Evolutionary conservation across 2,888 invertebrate genomes (phyloP), one percentile per base, ranked within the genome.

Genomic region (Microdon myrmicae): DNA sequence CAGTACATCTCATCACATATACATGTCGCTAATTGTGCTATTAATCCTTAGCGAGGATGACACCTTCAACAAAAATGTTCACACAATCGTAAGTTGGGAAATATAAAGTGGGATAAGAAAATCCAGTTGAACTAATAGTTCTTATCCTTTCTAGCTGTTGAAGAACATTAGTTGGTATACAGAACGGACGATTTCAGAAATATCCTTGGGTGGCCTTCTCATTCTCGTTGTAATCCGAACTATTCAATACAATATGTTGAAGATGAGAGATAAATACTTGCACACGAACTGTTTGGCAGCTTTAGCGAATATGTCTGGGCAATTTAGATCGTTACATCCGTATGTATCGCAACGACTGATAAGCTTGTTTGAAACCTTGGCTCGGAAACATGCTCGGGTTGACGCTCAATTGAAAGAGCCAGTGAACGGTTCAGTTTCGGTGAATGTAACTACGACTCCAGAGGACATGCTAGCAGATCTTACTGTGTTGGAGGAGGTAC

Each of bases 271-370:
- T 77, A 96, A 96, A 79, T 99, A 99, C 79, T 84, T 99, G 10
- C 99, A 99, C 78, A 98, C 97, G 2, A 99, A 99, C 81, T 98
- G 98, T 76, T 83, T 99, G 67, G 99, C 99, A 2, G 97, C 98
- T 4, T 84, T 99, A 70, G 98, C 99, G 9, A 99, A 99, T 73
- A 98, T 99, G 98, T 97, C 97, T 23, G 89, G 88, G 68, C 90
- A 90, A 75, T 98, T 98, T 78, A 86, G 92, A 71, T 87, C 92
- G 51, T 82, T 99, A 12, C 96, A 97, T 80, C 94, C 97, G 0
- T 96, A 96, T 76, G 98, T 97, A 5, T 92, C 96, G 48, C 98
- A 99, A 80, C 86, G 96, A 71, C 81, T 99, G 59, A 87, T 99
- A 48, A 94, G 94, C 23, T 80, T 96, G 26, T 95, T 96, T 74